Conservation (phyloP, 2,113 vertebrate species). For the Mastomys natalensis region DNA sequence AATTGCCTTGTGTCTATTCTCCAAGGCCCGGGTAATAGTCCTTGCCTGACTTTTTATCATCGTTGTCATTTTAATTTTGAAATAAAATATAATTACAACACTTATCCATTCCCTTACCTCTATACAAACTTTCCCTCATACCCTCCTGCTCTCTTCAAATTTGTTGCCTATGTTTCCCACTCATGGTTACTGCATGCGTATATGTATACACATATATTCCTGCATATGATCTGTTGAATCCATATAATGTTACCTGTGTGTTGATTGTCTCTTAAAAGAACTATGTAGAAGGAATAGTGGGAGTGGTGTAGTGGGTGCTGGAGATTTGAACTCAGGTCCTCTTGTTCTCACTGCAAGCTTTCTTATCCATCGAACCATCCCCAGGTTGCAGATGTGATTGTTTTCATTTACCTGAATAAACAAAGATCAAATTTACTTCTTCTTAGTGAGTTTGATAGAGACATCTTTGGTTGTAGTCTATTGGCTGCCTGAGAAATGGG, state of each 20-base stretch:
- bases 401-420: background rate
- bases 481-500: conserved; percentile 51
- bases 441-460: background rate
- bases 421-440: conserved; percentile 44
- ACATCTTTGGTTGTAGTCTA: background rate
- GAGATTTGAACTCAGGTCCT: background rate
- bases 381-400: background rate
- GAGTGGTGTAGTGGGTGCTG: background rate
- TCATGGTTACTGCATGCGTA: too few relatives aligned
- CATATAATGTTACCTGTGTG: background rate
- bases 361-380: background rate
- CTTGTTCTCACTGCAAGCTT: background rate
- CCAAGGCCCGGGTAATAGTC: background rate
- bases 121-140: background rate
- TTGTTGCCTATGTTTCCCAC: background rate
- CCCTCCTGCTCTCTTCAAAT: background rate
- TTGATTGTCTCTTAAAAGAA: background rate
- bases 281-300: background rate
- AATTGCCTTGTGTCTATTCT: background rate
- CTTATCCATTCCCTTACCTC: background rate
- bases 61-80: background rate
- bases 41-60: background rate
- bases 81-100: background rate
- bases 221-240: background rate
- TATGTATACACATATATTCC: background rate